Conservation (phyloP, 1,140 invertebrate genomes). For the Pentalonia nigronervosa region DNA sequence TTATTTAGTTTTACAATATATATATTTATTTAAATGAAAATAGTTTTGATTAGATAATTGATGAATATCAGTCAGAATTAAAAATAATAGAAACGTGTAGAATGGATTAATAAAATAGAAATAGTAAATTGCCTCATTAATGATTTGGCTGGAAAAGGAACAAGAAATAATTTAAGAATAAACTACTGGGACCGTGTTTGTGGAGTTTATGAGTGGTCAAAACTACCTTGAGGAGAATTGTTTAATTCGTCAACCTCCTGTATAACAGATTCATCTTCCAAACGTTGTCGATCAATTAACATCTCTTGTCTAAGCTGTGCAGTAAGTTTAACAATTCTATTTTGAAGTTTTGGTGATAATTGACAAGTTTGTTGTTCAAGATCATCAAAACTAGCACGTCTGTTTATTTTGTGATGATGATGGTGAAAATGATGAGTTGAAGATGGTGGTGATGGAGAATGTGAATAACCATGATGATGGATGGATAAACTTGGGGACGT, state of each 20-base stretch:
- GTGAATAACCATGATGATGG: slow-evolving; percentile 63
- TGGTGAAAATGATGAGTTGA: slow-evolving; percentile 56
- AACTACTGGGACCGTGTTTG: neutral
- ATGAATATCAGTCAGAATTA: neutral
- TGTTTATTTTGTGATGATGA: slow-evolving; percentile 67
- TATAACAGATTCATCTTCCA: slow-evolving; percentile 70
- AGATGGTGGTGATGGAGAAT: slow-evolving; percentile 53
- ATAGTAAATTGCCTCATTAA: slow-evolving; percentile 10
- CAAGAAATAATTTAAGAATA: slow-evolving; percentile 15
- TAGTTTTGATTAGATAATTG: neutral
- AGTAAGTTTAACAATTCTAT: slow-evolving; percentile 77
- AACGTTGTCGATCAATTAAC: slow-evolving; percentile 65
- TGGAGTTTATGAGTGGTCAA: slow-evolving; percentile 20
- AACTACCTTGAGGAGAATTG: slow-evolving; percentile 45
- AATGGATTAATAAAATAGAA: slow-evolving; percentile 43
- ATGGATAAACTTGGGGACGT: slow-evolving; percentile 56
- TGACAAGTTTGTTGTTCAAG: slow-evolving; percentile 79
- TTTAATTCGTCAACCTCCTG: slow-evolving; percentile 66
- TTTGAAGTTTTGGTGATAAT: slow-evolving; percentile 76
- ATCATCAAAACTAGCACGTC: slow-evolving; percentile 78
- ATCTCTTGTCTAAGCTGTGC: slow-evolving; percentile 68
- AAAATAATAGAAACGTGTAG: neutral
- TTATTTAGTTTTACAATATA: neutral
- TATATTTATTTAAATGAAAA: neutral
- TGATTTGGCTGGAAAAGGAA: slow-evolving; percentile 33